Conservation (phyloP, 2,888 invertebrate species). For the Eilema griseolum region DNA sequence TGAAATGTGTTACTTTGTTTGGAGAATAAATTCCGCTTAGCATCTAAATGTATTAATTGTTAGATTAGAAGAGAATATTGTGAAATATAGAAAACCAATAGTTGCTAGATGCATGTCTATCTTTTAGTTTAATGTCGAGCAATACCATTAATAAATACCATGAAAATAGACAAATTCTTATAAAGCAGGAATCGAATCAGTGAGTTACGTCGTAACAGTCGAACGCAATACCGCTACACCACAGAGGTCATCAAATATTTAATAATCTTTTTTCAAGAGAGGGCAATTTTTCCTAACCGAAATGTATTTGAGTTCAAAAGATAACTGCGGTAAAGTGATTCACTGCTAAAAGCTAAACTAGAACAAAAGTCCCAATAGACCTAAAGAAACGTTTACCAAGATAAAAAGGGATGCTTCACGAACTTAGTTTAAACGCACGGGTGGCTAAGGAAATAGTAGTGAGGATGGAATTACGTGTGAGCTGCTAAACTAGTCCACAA, state of each 20-base stretch:
- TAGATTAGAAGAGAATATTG: slow-evolving; percentile 14
- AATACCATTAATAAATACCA: no score
- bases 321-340: slow-evolving; percentile 11
- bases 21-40: slow-evolving; percentile 25
- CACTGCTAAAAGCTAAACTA: neutral
- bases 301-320: neutral
- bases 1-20: slow-evolving; percentile 22
- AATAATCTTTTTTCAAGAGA: neutral
- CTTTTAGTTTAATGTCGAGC: no score
- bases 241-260: neutral
- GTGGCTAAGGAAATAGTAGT: slow-evolving; percentile 37
- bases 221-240: no score
- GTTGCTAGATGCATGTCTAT: no score
- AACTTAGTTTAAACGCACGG: slow-evolving; percentile 48
- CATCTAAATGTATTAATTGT: slow-evolving; percentile 23
- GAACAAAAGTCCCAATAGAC: slow-evolving; percentile 12
- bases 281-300: neutral
- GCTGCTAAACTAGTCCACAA: slow-evolving; percentile 47
- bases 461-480: slow-evolving; percentile 48
- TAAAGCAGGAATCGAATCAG: neutral
- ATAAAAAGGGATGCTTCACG: slow-evolving; percentile 32
- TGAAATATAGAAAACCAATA: no score
- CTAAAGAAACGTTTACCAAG: slow-evolving; percentile 26
- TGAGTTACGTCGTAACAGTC: neutral
- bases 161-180: neutral